Conservation (phyloP, 2,797 vertebrate species). For the Pristis pectinata region DNA sequence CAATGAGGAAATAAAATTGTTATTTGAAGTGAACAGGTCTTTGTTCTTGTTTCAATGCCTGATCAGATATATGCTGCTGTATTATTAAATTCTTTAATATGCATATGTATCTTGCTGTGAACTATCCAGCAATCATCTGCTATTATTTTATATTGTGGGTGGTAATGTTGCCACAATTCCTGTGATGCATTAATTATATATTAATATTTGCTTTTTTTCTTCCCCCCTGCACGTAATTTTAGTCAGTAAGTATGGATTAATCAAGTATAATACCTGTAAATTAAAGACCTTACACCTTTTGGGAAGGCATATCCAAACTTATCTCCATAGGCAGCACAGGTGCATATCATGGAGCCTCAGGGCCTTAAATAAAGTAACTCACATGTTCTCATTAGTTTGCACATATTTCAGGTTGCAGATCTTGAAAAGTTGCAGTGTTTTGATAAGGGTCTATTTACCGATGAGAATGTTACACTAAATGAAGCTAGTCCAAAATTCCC, state of each 20-base stretch:
- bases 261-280: neutral
- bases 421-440: neutral
- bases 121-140: neutral
- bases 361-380: neutral
- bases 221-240: too few species aligned
- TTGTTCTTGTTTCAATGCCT: neutral
- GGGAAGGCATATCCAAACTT: too few species aligned
- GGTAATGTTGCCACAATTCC: neutral
- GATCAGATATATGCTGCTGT: neutral
- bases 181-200: neutral
- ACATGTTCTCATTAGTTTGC: neutral
- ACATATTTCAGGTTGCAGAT: neutral
- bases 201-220: neutral
- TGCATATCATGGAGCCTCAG: neutral
- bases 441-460: neutral
- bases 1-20: neutral
- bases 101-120: neutral
- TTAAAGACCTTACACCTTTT: too few species aligned
- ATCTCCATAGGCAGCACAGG: too few species aligned
- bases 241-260: neutral
- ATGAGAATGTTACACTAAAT: neutral
- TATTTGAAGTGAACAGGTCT: constrained; percentile 19
- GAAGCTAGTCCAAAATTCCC: neutral
- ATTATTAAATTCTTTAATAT: neutral
- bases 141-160: neutral